Percentiles rank a stretch among this genome's conserved stretches.
phyloP scores from a whole-genome alignment of 1,140 invertebrate genomes.

The Zaprionus tsacasi region DNA sequence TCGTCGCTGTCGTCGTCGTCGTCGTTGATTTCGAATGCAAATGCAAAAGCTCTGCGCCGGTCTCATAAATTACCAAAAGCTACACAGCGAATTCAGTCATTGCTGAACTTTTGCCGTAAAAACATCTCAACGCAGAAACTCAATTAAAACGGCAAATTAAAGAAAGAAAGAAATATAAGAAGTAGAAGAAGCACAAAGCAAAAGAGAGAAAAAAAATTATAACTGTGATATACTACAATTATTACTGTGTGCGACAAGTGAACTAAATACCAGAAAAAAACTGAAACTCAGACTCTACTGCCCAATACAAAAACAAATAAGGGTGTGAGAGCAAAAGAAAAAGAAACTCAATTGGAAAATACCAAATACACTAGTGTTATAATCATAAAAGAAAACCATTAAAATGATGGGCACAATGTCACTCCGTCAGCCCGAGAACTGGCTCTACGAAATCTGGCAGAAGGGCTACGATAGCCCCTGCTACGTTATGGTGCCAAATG shows the following conservation, averaged over 20 bases:
- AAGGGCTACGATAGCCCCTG: constrained; percentile 87
- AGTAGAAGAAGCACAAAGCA: constrained; percentile 21
- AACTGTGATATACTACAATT: constrained; percentile 40
- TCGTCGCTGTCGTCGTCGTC: constrained; percentile 5
- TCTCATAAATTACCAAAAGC: constrained; percentile 73
- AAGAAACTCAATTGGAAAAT: constrained; percentile 34
- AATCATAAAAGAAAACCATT: constrained; percentile 15
- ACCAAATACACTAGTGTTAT: constrained; percentile 25
- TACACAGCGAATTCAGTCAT: constrained; percentile 70
- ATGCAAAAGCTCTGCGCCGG: constrained; percentile 75
- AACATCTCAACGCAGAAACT: constrained; percentile 44
- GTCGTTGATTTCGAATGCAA: constrained; percentile 39
- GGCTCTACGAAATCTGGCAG: constrained; percentile 87
- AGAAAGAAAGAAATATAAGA: constrained; percentile 16
- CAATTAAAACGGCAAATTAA: constrained; percentile 1
- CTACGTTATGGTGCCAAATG: constrained; percentile 88
- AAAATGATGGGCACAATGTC: constrained; percentile 83
- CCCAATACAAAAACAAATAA: constrained; percentile 19
- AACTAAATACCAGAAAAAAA: constrained; percentile 23
- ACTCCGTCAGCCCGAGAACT: constrained; percentile 85
- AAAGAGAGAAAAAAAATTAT: constrained; percentile 1
- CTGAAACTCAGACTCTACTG: neutral
- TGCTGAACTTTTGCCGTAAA: constrained; percentile 78
- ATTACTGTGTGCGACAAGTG: constrained; percentile 32
- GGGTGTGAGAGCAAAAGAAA: constrained; percentile 23